Evolutionary conservation across 2,888 invertebrate species (phyloP).

Genomic region (Onthophagus sagittarius): DNA sequence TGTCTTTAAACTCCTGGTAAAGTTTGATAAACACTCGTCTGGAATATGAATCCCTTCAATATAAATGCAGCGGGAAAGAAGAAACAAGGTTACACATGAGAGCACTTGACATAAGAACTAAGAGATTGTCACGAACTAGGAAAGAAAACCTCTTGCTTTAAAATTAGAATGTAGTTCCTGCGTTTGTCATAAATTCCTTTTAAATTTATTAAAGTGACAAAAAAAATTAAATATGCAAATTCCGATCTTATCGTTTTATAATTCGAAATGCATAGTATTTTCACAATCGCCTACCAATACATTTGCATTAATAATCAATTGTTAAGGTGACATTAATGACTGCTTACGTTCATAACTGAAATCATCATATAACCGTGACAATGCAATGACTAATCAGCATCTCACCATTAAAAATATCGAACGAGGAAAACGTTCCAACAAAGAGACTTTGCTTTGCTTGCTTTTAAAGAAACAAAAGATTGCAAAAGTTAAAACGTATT

Average conservation of each 20-base stretch:
- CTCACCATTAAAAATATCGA: neutral
- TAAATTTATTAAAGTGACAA: too few relatives aligned
- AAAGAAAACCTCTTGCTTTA: neutral
- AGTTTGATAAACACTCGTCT: neutral
- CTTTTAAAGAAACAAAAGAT: neutral
- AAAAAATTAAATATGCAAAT: too few relatives aligned
- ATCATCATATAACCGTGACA: neutral
- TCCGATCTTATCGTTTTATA: neutral
- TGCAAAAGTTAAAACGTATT: too few relatives aligned
- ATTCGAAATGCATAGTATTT: neutral
- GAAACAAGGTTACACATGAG: neutral
- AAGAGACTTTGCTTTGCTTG: neutral
- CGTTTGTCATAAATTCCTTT: neutral
- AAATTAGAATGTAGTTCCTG: neutral
- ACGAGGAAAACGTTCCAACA: neutral
- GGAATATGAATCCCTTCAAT: neutral
- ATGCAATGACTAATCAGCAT: neutral
- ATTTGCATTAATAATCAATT: neutral
- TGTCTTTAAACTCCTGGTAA: neutral
- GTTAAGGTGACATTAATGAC: neutral
- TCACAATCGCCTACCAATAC: neutral
- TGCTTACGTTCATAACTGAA: neutral
- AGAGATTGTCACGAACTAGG: neutral
- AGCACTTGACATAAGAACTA: neutral
- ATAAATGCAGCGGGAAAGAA: neutral